phyloP scores from a whole-genome alignment of 35 echinoderm and acorn worm genomes.

The Acanthaster planci region DNA sequence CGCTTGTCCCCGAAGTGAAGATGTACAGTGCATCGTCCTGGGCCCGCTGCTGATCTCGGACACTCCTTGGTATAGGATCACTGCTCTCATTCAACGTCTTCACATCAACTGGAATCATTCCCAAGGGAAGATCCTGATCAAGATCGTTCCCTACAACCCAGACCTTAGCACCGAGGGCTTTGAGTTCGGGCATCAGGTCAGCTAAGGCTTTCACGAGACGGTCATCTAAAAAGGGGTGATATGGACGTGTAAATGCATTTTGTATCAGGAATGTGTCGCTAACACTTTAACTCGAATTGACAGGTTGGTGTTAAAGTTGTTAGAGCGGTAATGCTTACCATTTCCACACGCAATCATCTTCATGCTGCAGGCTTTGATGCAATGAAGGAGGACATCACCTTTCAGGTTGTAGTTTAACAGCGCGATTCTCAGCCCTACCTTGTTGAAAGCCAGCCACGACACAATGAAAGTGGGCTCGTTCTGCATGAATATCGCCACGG shows the following conservation, averaged over 20 bases:
- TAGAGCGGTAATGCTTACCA: no score
- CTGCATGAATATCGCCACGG: slow-evolving; percentile 43
- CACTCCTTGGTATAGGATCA: slow-evolving; percentile 28
- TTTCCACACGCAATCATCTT: slow-evolving; percentile 27
- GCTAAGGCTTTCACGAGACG: slow-evolving; percentile 39
- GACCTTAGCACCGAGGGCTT: slow-evolving; percentile 46
- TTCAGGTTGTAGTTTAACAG: slow-evolving; percentile 57
- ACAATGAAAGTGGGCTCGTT: slow-evolving; percentile 43
- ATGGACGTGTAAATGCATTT: no score
- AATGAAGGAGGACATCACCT: slow-evolving; percentile 34
- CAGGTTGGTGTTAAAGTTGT: neutral
- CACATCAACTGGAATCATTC: slow-evolving; percentile 33
- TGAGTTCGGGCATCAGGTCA: slow-evolving; percentile 60
- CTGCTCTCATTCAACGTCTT: neutral
- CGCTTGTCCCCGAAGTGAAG: slow-evolving; percentile 90
- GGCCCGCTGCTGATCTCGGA: slow-evolving; percentile 7
- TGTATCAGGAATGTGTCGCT: no score
- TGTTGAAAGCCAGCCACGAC: slow-evolving; percentile 45
- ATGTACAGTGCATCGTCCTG: slow-evolving; percentile 52
- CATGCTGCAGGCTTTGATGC: slow-evolving; percentile 44
- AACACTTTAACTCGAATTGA: no score
- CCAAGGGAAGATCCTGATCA: neutral
- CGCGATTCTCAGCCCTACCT: slow-evolving; percentile 39
- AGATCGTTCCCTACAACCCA: slow-evolving; percentile 42
- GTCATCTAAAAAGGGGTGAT: slow-evolving; percentile 41